Conservation (phyloP, 2,113 vertebrate genomes). For the Cyprinodon brontotheroides region DNA sequence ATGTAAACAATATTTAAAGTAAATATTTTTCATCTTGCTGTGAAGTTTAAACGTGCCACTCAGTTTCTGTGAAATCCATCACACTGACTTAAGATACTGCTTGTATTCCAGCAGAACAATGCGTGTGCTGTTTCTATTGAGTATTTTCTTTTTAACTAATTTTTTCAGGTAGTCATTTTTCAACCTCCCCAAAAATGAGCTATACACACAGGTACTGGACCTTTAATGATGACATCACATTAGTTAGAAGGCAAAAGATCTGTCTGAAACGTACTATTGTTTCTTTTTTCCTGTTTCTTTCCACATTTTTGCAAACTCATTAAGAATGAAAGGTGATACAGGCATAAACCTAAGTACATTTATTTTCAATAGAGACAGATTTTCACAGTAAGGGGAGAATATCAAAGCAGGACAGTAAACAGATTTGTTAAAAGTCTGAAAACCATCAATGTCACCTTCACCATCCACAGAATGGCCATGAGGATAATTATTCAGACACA, state of each 20-base stretch:
- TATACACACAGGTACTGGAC: too few species aligned
- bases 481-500: neutral
- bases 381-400: too few species aligned
- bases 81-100: neutral
- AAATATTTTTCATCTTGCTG: neutral
- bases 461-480: neutral
- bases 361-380: too few species aligned
- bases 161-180: neutral
- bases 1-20: neutral
- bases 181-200: neutral
- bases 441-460: neutral
- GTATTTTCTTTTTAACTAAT: neutral
- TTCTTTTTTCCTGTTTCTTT: neutral
- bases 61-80: neutral
- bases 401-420: too few species aligned
- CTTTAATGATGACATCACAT: neutral
- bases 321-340: too few species aligned
- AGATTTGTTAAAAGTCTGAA: neutral
- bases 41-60: neutral
- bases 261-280: neutral
- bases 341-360: too few species aligned
- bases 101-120: neutral
- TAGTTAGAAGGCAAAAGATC: neutral
- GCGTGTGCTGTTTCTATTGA: neutral
- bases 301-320: neutral